Conservation (phyloP, 2,888 invertebrate species). For the Netelia fuscicornis region DNA sequence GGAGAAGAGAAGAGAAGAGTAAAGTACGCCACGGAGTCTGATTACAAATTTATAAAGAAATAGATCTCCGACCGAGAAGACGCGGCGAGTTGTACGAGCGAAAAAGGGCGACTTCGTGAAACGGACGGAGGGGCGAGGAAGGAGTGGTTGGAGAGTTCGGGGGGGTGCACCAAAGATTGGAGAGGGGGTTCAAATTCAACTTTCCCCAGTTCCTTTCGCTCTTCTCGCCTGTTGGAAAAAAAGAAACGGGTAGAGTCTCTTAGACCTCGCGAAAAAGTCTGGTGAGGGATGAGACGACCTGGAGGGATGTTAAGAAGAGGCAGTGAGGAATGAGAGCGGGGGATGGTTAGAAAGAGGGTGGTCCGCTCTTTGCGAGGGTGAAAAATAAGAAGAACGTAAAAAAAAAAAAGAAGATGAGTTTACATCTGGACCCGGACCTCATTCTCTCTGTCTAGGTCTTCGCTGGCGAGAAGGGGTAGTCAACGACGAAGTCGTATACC, state of each 20-base stretch:
- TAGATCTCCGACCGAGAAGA: conserved; percentile 72
- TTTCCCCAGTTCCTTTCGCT: conserved; percentile 62
- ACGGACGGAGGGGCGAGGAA: conserved; percentile 50
- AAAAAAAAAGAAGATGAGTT: conserved; percentile 66
- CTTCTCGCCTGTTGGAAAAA: conserved; percentile 43
- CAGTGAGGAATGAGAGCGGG: conserved; percentile 52
- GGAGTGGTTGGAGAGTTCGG: conserved; percentile 62
- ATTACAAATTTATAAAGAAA: conserved; percentile 80
- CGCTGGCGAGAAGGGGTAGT: conserved; percentile 20
- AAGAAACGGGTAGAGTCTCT: conserved; percentile 53
- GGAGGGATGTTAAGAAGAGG: conserved; percentile 48
- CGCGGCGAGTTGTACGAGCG: conserved; percentile 56
- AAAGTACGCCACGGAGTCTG: conserved; percentile 72
- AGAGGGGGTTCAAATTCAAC: conserved; percentile 68
- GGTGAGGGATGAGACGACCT: conserved; percentile 15
- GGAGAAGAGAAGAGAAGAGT: conserved; percentile 56
- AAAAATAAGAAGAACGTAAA: conserved; percentile 68
- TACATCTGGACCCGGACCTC: conserved; percentile 66
- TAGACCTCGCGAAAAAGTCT: conserved; percentile 58
- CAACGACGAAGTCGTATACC: conserved; percentile 31
- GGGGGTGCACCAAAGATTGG: conserved; percentile 19
- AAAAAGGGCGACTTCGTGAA: conserved; percentile 42
- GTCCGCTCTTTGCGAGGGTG: conserved; percentile 57
- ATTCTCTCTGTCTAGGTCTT: conserved; percentile 15
- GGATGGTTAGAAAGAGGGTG: conserved; percentile 60